Base-by-base conservation (phyloP, 2,888 invertebrate genomes). In the Sesia apiformis region DNA sequence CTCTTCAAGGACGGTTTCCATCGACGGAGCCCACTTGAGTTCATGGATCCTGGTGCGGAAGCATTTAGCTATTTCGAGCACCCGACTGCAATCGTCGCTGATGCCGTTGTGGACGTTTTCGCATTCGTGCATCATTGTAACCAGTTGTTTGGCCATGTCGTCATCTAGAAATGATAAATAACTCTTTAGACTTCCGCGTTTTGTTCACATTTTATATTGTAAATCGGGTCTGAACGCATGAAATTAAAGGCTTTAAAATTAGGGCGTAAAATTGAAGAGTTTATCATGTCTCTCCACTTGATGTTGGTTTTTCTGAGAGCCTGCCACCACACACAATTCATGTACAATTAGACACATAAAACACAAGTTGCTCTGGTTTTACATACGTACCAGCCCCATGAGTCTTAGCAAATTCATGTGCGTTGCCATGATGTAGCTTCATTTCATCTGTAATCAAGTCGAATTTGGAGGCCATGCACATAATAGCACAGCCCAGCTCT, bases 11-110 rank as follows among this genome's bases (percentile, higher is more conserved):
- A 81, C 53, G 4, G 73, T 68, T 53, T 84, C 79, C 76, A 87
- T 79, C 57, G 69, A 69, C 0, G 87, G 88, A 0, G 86, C 84
- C 88, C 87, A 88, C 54, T 85, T 77, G 23, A 87, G 76, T 52
- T 72, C 72, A 55, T 86, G 84, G 4, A 88, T 82, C 65, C 79
- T 81, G 49, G 69, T 68, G 0, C 80, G 75, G 78, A 88, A 88
- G 63, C 88, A 88, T 62, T 84, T 85, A 58, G 82, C 67, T 1
- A 77, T 64, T 61, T 84, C 83, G 63, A 87, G 61, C 0, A 66
- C 64, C 1, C 68, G 64, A 42, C 40, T 41, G 62, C 88, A 89
- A 49, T 70, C 66, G 0, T 88, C 88, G 0, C 52, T 57, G 3
- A 66, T 56, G 0, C 53, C 58, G 0, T 55, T 60, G 39, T 67